Conservation (phyloP, 2,113 vertebrate genomes). For the Apodemus sylvaticus region DNA sequence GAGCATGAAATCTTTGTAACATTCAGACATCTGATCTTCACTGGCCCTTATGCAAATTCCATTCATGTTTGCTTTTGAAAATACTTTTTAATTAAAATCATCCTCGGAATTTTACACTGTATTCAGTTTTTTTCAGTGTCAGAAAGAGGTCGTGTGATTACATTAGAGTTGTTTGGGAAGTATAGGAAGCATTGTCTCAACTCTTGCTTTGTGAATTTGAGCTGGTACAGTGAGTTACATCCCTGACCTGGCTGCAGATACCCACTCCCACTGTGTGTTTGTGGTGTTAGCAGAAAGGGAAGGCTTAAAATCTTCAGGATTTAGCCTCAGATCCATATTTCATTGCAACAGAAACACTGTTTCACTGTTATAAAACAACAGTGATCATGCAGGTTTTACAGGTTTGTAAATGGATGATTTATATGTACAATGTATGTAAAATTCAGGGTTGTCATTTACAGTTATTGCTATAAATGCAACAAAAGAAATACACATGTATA, state of each 20-base stretch:
- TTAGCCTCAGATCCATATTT: background rate
- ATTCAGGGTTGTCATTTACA: background rate
- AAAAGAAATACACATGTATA: background rate
- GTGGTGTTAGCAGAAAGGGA: background rate
- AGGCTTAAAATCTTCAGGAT: background rate
- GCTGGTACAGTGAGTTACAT: background rate
- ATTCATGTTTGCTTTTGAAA: conserved; percentile 72
- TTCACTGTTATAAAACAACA: background rate
- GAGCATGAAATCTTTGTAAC: background rate
- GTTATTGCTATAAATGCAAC: background rate
- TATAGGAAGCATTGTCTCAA: background rate
- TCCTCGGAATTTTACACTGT: conserved; percentile 50
- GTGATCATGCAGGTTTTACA: background rate
- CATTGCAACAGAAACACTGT: background rate
- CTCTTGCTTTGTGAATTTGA: conserved; percentile 50
- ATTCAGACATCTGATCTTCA: conserved; percentile 49
- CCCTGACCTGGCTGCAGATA: conserved; percentile 41
- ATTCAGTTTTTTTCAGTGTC: conserved; percentile 58
- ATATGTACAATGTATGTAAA: background rate
- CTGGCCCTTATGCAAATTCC: conserved; percentile 73
- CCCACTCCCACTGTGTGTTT: background rate
- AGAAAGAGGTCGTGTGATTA: conserved; percentile 43
- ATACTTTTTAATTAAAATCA: conserved; percentile 75
- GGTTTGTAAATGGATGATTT: background rate
- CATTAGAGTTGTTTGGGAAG: background rate